A percentile compares a stretch with the other conserved stretches of the same genome.
phyloP scores from a whole-genome alignment of 2,888 invertebrate species.

The Alloscopus bannaensis region DNA sequence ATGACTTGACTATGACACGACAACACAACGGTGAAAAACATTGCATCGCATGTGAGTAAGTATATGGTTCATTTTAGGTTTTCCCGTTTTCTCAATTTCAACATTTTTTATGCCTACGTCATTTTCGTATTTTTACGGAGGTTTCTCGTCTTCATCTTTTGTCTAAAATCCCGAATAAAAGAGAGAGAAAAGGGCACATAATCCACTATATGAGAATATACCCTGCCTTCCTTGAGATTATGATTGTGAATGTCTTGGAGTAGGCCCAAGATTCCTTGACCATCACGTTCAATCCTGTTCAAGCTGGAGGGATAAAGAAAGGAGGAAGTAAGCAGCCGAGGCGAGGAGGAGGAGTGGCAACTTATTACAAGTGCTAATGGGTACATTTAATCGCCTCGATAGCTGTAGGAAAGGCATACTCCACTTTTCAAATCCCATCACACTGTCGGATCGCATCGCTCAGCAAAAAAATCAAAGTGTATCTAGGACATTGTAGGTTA shows the following conservation, averaged over 20 bases:
- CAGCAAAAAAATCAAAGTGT: too few species aligned
- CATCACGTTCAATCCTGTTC: background rate
- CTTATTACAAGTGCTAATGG: conserved; percentile 54
- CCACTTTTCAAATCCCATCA: conserved; percentile 37
- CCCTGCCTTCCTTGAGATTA: background rate
- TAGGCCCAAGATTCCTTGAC: background rate
- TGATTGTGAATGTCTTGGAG: background rate
- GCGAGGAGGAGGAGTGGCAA: conserved; percentile 41
- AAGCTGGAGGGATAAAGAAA: conserved; percentile 50
- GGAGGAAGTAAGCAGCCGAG: conserved; percentile 50
- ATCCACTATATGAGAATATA: background rate
- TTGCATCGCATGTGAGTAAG: conserved; percentile 11
- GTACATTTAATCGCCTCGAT: conserved; percentile 48
- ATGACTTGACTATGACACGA: conserved; percentile 12
- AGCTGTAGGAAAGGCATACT: conserved; percentile 45
- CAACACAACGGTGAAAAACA: too few species aligned
- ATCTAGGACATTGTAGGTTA: too few species aligned
- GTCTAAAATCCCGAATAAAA: background rate
- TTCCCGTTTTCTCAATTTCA: conserved; percentile 55
- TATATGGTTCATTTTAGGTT: conserved; percentile 12
- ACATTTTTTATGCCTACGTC: conserved; percentile 41
- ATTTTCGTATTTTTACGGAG: conserved; percentile 20
- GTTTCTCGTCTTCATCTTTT: background rate
- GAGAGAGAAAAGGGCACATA: background rate
- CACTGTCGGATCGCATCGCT: too few species aligned